A percentile compares a stretch with the other conserved stretches of the same genome.
Conservation (phyloP, 2,113 vertebrate genomes). For the Scophthalmus maximus region DNA sequence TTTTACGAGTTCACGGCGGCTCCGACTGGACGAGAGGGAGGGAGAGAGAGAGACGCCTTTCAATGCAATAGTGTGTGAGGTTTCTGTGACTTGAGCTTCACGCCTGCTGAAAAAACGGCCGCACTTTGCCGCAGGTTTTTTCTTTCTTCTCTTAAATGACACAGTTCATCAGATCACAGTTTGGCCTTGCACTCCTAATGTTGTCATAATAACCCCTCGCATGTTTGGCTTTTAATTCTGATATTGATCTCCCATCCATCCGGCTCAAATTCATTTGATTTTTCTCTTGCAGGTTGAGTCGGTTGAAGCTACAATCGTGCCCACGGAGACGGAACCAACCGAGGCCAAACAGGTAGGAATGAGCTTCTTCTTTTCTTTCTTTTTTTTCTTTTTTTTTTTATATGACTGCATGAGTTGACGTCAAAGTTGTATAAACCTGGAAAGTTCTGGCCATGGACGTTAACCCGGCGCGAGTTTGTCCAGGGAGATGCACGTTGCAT, state of each 20-base stretch:
- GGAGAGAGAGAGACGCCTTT: conserved; percentile 14
- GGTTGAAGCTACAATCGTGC: not conserved
- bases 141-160: too few species aligned
- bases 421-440: too few species aligned
- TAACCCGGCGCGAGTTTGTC: not conserved
- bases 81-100: conserved; percentile 25
- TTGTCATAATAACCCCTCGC: too few species aligned
- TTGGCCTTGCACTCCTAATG: too few species aligned
- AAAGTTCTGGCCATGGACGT: not conserved
- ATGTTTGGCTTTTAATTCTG: too few species aligned
- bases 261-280: not conserved
- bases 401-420: not conserved
- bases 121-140: too few species aligned
- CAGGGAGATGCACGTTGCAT: conserved; percentile 30
- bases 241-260: too few species aligned
- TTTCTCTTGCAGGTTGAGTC: conserved; percentile 27
- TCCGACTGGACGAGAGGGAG: not conserved
- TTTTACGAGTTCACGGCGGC: conserved; percentile 3
- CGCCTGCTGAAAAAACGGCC: not conserved
- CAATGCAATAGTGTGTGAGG: conserved; percentile 4
- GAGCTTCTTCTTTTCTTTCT: too few species aligned
- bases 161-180: too few species aligned
- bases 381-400: too few species aligned
- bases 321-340: conserved; percentile 41
- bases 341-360: conserved; percentile 48